A percentile compares a stretch with the other conserved stretches of the same genome.
Evolutionary conservation across 2,888 invertebrate species (phyloP).

Genomic region (Mimachlamys varia): DNA sequence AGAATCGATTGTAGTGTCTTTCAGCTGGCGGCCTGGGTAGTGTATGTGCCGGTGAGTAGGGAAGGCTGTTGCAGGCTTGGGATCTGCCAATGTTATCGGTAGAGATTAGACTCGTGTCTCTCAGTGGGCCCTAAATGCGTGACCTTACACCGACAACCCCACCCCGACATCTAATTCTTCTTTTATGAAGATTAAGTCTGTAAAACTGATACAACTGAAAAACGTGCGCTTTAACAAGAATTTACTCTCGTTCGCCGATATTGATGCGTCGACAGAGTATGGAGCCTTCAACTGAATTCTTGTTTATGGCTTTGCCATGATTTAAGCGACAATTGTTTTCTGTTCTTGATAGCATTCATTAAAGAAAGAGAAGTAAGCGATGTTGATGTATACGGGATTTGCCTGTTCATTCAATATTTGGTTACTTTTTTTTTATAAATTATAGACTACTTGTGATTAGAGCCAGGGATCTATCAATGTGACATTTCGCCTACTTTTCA

Average conservation of each 20-base stretch:
- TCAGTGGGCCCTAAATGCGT: neutral
- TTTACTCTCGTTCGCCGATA: neutral
- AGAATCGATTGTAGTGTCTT: neutral
- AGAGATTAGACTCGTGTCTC: slow-evolving; percentile 11
- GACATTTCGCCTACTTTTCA: too few relatives aligned
- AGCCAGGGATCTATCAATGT: too few relatives aligned
- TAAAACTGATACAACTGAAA: slow-evolving; percentile 10
- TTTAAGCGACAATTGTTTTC: too few relatives aligned
- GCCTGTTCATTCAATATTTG: too few relatives aligned
- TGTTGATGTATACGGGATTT: too few relatives aligned
- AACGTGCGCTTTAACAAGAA: neutral
- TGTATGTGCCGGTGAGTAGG: neutral
- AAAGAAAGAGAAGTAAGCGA: too few relatives aligned
- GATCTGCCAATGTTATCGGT: slow-evolving; percentile 4
- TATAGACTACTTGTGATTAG: too few relatives aligned
- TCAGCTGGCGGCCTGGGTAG: neutral
- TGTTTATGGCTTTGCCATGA: too few relatives aligned
- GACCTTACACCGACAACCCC: neutral
- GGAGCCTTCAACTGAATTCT: too few relatives aligned
- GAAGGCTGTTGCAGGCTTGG: neutral
- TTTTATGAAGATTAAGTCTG: slow-evolving; percentile 29
- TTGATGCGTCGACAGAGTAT: neutral
- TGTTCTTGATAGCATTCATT: too few relatives aligned
- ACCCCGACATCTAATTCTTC: slow-evolving; percentile 13
- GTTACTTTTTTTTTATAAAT: too few relatives aligned